Conservation (phyloP, 1,140 invertebrate genomes). For the Drosophila pseudoananassae region DNA sequence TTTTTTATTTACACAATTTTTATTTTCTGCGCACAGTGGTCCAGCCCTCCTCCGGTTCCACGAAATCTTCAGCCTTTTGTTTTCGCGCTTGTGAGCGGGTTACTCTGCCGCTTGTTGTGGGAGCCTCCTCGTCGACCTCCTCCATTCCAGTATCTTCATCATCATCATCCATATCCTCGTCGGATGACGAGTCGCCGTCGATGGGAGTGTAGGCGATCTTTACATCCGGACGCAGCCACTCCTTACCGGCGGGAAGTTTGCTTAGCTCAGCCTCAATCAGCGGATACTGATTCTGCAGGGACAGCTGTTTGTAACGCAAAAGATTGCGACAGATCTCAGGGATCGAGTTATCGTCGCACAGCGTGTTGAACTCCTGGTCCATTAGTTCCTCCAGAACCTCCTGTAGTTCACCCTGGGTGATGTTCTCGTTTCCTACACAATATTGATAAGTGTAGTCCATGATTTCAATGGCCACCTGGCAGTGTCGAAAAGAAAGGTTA, state of each 20-base stretch:
- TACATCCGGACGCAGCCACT: constrained; percentile 82
- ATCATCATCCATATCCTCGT: constrained; percentile 84
- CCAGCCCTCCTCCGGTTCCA: constrained; percentile 86
- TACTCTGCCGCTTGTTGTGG: constrained; percentile 42
- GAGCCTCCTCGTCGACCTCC: constrained; percentile 69
- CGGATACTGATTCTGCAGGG: constrained; percentile 81
- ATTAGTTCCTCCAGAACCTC: constrained; percentile 87
- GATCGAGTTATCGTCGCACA: constrained; percentile 87
- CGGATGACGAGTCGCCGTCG: constrained; percentile 84
- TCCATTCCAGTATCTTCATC: constrained; percentile 56
- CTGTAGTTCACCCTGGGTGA: constrained; percentile 85
- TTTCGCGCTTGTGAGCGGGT: constrained; percentile 73
- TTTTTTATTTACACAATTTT: constrained; percentile 4
- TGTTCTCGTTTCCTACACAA: constrained; percentile 86
- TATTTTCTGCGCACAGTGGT: constrained; percentile 86
- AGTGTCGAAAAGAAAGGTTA: constrained; percentile 59
- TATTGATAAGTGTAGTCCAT: constrained; percentile 86
- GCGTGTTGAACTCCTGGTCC: constrained; percentile 88
- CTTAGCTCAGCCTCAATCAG: constrained; percentile 80
- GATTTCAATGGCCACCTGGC: constrained; percentile 86
- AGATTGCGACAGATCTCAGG: constrained; percentile 85
- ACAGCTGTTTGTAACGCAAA: constrained; percentile 83
- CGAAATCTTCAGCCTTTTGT: constrained; percentile 82
- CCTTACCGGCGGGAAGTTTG: constrained; percentile 79
- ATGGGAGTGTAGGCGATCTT: constrained; percentile 73